phyloP scores from a whole-genome alignment of 2,888 invertebrate species.

The Trachelus tabidus region DNA sequence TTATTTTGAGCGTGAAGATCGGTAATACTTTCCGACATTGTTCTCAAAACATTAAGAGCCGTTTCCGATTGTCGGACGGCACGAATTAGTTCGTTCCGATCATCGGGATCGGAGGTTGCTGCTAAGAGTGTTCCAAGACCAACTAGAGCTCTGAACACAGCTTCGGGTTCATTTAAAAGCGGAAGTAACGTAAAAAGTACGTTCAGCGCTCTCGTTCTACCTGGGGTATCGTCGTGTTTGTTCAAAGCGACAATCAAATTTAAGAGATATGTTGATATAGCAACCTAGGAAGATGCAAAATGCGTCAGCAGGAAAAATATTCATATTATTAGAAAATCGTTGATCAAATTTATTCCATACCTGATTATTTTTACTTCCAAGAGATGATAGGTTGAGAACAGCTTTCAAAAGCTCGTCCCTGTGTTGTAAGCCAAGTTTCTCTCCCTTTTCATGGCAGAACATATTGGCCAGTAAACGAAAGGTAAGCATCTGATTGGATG shows the following conservation, averaged over 20 bases:
- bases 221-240: conserved; percentile 69
- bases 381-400: conserved; percentile 68
- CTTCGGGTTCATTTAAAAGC: conserved; percentile 76
- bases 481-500: conserved; percentile 82
- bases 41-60: conserved; percentile 44
- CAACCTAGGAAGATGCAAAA: conserved; percentile 71
- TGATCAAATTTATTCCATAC: conserved; percentile 55
- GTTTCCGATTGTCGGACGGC: conserved; percentile 48
- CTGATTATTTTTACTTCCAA: conserved; percentile 74
- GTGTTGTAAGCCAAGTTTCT: conserved; percentile 72
- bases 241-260: conserved; percentile 77
- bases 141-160: conserved; percentile 80
- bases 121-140: conserved; percentile 79
- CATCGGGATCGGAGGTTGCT: conserved; percentile 62
- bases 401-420: conserved; percentile 71
- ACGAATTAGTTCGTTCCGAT: conserved; percentile 46
- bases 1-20: conserved; percentile 41
- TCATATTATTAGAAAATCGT: not conserved
- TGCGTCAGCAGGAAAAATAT: not conserved
- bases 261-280: conserved; percentile 77
- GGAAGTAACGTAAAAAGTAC: conserved; percentile 70
- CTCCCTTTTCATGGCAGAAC: conserved; percentile 77
- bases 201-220: conserved; percentile 68
- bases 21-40: conserved; percentile 43
- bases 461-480: conserved; percentile 86